phyloP scores from a whole-genome alignment of 2,797 vertebrate genomes.

The Rhinoraja longicauda region DNA sequence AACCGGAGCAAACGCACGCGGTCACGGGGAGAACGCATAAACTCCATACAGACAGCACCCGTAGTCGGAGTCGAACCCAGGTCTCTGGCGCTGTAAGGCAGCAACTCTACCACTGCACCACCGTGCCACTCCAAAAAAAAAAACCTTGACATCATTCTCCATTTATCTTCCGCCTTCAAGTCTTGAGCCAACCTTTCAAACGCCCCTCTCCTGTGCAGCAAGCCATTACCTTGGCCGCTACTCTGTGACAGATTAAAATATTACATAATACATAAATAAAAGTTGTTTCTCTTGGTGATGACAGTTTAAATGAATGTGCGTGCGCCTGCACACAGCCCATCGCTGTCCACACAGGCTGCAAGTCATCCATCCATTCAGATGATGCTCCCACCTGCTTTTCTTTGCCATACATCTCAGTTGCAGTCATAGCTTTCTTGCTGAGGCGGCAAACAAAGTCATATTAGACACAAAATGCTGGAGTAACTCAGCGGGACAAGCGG shows the following conservation, averaged over 20 bases:
- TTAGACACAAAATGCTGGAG: no score
- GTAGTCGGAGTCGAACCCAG: no score
- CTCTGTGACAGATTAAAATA: background rate
- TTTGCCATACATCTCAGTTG: background rate
- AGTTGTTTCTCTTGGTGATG: background rate
- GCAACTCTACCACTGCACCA: no score
- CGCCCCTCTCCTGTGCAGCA: background rate
- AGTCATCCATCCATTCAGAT: background rate
- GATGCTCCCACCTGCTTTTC: background rate
- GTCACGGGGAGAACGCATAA: no score
- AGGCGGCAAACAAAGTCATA: background rate
- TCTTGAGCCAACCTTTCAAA: background rate
- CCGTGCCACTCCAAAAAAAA: no score
- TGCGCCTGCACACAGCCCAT: background rate
- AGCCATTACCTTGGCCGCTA: background rate
- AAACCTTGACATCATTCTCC: background rate
- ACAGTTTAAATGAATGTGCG: background rate
- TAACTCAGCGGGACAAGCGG: no score
- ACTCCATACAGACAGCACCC: no score
- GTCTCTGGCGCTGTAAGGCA: no score
- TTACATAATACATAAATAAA: background rate
- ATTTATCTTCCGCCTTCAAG: background rate
- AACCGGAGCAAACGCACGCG: no score
- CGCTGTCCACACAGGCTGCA: background rate
- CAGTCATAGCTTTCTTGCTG: background rate